These are phyloP conservation scores for Macrosiphum euphorbiae DNA, from an alignment of 2,888 invertebrate species.

Conservation along the genomic window DNA sequence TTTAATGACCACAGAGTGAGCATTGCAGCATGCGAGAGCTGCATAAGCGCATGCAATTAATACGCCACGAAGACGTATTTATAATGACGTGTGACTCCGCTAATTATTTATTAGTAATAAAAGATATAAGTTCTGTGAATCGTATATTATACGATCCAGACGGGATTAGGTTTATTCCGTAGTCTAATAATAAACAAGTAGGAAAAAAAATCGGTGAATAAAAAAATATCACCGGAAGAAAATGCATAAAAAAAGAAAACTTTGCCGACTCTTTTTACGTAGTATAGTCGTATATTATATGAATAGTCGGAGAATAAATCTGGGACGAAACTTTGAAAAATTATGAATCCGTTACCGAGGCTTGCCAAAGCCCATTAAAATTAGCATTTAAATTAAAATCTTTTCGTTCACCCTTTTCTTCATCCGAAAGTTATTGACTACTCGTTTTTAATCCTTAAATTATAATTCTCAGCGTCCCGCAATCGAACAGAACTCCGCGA, in stretches of 20 bases:
- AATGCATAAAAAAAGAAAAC: not conserved
- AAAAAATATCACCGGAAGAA: not conserved
- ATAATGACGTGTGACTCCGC: not conserved
- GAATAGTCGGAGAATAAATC: slow-evolving; percentile 5
- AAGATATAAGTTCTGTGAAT: not conserved
- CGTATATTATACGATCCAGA: not conserved
- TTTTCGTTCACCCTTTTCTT: not conserved
- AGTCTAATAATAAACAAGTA: not conserved
- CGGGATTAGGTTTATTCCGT: not conserved
- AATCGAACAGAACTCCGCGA: not conserved
- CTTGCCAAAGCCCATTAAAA: slow-evolving; percentile 13
- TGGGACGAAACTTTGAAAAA: slow-evolving; percentile 25
- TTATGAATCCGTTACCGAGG: slow-evolving; percentile 22
- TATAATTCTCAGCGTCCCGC: not conserved
- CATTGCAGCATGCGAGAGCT: not conserved
- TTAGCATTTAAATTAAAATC: slow-evolving; percentile 53
- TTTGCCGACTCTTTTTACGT: not conserved
- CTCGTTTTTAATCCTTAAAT: not conserved
- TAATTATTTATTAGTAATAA: not conserved
- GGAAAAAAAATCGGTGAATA: not conserved
- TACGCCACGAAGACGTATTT: not conserved
- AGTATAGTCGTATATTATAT: not conserved
- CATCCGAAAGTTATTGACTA: not conserved
- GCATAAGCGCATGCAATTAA: not conserved
- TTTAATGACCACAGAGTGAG: not conserved